Percentiles rank a stretch among this genome's conserved stretches.
Conservation (phyloP, 1,140 invertebrate species). For the Papilio machaon region DNA sequence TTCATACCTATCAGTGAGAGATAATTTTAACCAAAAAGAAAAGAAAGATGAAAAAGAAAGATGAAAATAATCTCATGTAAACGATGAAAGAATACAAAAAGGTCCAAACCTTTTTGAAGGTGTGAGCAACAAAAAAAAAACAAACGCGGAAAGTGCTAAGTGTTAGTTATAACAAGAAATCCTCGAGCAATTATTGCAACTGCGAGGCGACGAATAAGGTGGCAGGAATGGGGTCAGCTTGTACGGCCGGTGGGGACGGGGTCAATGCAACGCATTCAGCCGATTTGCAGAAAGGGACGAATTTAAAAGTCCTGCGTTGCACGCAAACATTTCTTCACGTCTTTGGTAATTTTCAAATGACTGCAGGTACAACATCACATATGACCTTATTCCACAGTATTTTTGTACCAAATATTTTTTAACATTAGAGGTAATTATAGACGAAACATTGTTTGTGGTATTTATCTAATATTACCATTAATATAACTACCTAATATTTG, state of each 20-base stretch:
- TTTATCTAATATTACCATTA: too few species aligned
- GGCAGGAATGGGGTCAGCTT: constrained; percentile 66
- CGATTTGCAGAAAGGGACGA: constrained; percentile 46
- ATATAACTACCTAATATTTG: not conserved
- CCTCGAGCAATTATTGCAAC: constrained; percentile 15
- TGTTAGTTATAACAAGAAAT: constrained; percentile 14
- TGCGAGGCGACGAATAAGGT: constrained; percentile 58
- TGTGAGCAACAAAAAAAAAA: constrained; percentile 5
- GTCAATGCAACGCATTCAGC: constrained; percentile 57
- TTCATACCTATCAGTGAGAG: not conserved
- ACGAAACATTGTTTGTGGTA: too few species aligned
- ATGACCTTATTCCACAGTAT: not conserved
- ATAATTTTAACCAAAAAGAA: not conserved
- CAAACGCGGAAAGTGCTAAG: constrained; percentile 14
- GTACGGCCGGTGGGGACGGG: constrained; percentile 51
- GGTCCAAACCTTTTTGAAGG: constrained; percentile 17
- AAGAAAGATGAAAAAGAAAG: too few species aligned
- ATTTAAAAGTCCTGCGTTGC: constrained; percentile 24
- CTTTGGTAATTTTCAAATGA: constrained; percentile 1
- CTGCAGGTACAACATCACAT: not conserved
- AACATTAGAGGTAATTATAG: too few species aligned
- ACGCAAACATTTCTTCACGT: constrained; percentile 24
- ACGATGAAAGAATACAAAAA: not conserved
- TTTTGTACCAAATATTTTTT: not conserved
- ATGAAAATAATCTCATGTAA: not conserved